Conservation (phyloP, 37 sponge, comb jelly and placozoan genomes). For the Ianthella basta region DNA sequence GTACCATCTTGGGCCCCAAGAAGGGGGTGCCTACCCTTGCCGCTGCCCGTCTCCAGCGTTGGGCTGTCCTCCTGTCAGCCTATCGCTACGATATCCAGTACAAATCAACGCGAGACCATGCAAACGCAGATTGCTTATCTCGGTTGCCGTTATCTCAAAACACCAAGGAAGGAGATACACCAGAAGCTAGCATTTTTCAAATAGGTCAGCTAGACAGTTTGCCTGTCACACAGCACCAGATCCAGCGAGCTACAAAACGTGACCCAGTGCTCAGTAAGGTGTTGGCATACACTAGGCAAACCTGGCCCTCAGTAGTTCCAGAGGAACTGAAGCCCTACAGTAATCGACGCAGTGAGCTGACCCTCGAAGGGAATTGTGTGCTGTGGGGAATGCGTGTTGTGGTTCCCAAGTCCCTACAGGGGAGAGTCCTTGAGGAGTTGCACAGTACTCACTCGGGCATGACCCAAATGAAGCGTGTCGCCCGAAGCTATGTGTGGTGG, state of each 20-base stretch:
- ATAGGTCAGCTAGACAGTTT: neutral
- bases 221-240: slow-evolving; percentile 9
- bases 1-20: slow-evolving; percentile 3
- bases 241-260: neutral
- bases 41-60: neutral
- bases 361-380: slow-evolving; percentile 32
- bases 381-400: slow-evolving; percentile 48
- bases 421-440: slow-evolving; percentile 31
- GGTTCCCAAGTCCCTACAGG: slow-evolving; percentile 28
- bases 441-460: slow-evolving; percentile 39
- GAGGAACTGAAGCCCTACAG: neutral
- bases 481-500: slow-evolving; percentile 56
- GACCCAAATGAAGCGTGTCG: slow-evolving; percentile 36
- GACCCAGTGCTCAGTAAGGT: slow-evolving; percentile 10
- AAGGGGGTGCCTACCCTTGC: neutral
- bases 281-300: neutral
- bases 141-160: neutral
- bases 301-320: neutral
- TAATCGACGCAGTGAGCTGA: slow-evolving; percentile 24
- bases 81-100: neutral
- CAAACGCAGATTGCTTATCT: neutral
- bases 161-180: slow-evolving; percentile 1
- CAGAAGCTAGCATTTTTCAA: too few relatives aligned
- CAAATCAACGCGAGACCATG: neutral
- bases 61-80: slow-evolving; percentile 8